Conservation (phyloP, 2,797 vertebrate genomes). For the Nasua narica region DNA sequence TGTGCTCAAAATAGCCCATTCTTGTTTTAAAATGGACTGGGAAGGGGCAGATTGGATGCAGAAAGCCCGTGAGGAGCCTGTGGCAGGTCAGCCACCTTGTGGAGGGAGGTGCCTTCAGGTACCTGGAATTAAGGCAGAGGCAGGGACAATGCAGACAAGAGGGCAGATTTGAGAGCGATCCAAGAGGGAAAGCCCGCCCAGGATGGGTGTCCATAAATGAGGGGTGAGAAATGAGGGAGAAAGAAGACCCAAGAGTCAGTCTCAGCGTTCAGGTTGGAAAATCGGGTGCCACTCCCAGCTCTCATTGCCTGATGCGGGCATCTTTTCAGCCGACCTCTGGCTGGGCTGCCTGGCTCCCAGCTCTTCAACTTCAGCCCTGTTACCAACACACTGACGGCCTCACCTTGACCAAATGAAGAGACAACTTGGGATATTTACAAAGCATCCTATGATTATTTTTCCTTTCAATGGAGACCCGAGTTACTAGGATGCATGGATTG, state of each 20-base stretch:
- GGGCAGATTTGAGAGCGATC: background rate
- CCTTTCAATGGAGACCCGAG: background rate
- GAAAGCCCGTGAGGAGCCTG: background rate
- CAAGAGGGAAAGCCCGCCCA: background rate
- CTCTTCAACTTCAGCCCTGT: background rate
- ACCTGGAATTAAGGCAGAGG: background rate
- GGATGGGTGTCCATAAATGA: background rate
- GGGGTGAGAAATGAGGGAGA: background rate
- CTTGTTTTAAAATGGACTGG: background rate
- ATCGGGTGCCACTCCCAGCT: rapidly evolving
- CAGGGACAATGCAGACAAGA: background rate
- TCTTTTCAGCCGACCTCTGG: rapidly evolving
- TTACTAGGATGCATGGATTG: background rate
- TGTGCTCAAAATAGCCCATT: background rate
- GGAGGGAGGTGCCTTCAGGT: rapidly evolving
- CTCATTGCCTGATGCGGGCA: rapidly evolving
- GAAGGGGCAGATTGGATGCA: background rate
- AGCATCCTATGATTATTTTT: background rate
- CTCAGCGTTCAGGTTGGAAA: background rate
- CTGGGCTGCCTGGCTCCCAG: background rate
- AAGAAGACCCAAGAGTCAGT: background rate
- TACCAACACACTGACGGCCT: background rate
- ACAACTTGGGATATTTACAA: background rate
- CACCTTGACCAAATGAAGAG: background rate
- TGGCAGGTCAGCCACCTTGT: background rate